phyloP scores from a whole-genome alignment of 2,888 invertebrate genomes.

The Cosmopolites sordidus region DNA sequence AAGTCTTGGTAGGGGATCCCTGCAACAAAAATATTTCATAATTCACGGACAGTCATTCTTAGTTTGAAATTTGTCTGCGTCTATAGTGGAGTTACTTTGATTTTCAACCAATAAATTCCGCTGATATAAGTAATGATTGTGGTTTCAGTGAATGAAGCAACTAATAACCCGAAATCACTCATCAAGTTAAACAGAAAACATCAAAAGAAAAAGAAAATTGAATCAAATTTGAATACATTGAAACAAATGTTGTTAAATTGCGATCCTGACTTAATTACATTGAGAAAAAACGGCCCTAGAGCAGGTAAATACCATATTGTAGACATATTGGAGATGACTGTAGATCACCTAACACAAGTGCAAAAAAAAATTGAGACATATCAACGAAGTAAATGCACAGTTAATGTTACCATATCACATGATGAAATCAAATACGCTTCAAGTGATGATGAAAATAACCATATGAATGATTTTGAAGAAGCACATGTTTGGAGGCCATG shows the following conservation, averaged over 20 bases:
- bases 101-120: no score
- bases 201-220: slow-evolving; percentile 10
- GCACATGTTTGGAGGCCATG: no score
- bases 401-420: no score
- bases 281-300: slow-evolving; percentile 19
- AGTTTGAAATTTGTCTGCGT: slow-evolving; percentile 3
- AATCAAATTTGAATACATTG: slow-evolving; percentile 9
- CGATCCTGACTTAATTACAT: slow-evolving; percentile 20
- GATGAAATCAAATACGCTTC: no score
- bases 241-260: slow-evolving; percentile 26
- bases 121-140: no score
- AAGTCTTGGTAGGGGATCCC: slow-evolving; percentile 13
- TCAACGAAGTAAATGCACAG: neutral
- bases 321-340: slow-evolving; percentile 25
- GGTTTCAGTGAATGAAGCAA: no score
- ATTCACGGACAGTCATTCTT: slow-evolving; percentile 6
- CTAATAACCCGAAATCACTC: no score
- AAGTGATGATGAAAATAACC: no score
- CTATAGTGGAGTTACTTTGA: neutral
- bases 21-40: slow-evolving; percentile 3
- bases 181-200: no score
- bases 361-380: slow-evolving; percentile 5
- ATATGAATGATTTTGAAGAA: no score
- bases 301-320: slow-evolving; percentile 15
- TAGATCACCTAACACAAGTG: slow-evolving; percentile 17